Evolutionary conservation across 2,888 invertebrate genomes (phyloP).

Genomic region (Dexiosoma caninum): DNA sequence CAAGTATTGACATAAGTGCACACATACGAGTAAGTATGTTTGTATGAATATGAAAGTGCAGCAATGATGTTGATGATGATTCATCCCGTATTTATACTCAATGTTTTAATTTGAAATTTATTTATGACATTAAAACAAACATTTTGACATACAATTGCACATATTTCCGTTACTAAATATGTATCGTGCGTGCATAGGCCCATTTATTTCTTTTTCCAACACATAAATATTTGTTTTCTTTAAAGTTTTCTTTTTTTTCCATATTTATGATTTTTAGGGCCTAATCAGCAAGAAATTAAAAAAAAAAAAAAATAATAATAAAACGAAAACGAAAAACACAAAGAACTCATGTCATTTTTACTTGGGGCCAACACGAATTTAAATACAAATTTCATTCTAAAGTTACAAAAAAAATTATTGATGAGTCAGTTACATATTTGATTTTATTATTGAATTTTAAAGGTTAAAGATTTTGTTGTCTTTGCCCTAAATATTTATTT

Average conservation of each 20-base stretch:
- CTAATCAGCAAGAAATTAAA: slow-evolving; percentile 17
- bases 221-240: neutral
- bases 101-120: neutral
- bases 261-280: neutral
- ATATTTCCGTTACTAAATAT: neutral
- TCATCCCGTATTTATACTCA: neutral
- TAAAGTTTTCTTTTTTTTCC: neutral
- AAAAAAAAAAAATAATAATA: too few species aligned
- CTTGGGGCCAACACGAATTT: neutral
- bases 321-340: neutral
- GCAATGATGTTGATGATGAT: neutral
- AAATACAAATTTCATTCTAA: neutral
- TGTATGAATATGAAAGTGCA: too few species aligned
- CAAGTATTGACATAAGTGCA: neutral
- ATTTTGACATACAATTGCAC: neutral
- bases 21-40: too few species aligned
- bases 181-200: neutral
- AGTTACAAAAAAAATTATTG: neutral
- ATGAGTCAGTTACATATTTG: neutral
- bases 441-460: neutral
- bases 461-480: neutral
- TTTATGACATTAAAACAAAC: slow-evolving; percentile 1
- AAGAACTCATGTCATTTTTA: slow-evolving; percentile 10
- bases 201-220: neutral
- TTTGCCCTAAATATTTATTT: too few species aligned